Conservation (phyloP, 2,797 vertebrate species). For the Rhodeus uyekii region DNA sequence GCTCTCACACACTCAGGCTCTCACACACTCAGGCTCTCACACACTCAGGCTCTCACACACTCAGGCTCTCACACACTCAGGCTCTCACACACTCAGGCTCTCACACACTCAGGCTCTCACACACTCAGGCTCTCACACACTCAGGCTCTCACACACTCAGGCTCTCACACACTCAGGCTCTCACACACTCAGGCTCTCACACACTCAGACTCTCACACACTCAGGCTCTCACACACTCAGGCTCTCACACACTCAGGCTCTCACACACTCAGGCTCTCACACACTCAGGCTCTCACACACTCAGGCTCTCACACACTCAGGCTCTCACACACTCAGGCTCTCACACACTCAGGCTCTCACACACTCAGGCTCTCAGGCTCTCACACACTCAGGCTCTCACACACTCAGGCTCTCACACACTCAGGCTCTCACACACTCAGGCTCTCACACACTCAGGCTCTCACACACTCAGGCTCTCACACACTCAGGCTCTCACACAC, state of each 20-base stretch:
- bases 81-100: slow-evolving; percentile 69
- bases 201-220: not conserved
- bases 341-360: too few species aligned
- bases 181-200: not conserved
- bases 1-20: too few species aligned
- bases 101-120: slow-evolving; percentile 53
- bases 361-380: too few species aligned
- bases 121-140: not conserved
- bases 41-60: not conserved
- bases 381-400: too few species aligned
- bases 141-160: not conserved
- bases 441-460: too few species aligned
- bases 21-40: not conserved
- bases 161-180: not conserved
- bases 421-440: too few species aligned
- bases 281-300: not conserved
- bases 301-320: not conserved
- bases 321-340: too few species aligned
- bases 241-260: not conserved
- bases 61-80: not conserved
- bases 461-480: too few species aligned
- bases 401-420: too few species aligned
- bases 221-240: not conserved
- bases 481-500: too few species aligned
- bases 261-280: not conserved